Evolutionary conservation across 1,140 invertebrate genomes (phyloP).

Genomic region (Steinernema khuongi): DNA sequence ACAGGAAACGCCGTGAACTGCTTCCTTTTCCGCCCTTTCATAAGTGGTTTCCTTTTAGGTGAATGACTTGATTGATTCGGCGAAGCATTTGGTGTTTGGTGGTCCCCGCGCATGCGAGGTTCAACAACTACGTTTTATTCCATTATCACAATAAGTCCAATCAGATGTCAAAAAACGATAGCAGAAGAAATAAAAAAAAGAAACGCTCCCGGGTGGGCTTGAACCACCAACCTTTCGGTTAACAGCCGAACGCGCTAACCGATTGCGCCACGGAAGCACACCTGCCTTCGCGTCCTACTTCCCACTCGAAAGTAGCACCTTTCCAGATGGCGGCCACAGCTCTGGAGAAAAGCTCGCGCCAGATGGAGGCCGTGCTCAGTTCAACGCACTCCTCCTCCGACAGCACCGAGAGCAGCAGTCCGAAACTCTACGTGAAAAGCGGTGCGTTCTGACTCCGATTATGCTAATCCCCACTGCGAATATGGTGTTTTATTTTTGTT

Average conservation of each 20-base stretch:
- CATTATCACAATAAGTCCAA: no score
- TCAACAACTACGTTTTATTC: no score
- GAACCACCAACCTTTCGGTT: conserved; percentile 35
- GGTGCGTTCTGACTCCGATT: not conserved
- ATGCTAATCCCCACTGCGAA: not conserved
- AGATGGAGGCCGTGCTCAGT: not conserved
- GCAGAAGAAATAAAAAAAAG: no score
- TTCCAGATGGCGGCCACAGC: not conserved
- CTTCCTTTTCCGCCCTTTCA: no score
- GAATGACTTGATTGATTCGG: no score
- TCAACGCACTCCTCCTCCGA: not conserved
- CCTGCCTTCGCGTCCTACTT: no score
- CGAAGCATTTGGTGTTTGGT: no score
- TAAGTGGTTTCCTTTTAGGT: no score
- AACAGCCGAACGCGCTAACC: conserved; percentile 32
- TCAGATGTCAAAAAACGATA: no score
- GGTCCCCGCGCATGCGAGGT: no score
- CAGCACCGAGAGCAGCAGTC: not conserved
- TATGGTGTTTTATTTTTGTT: not conserved
- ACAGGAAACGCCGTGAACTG: no score
- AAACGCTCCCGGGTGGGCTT: conserved; percentile 25
- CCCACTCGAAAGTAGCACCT: no score
- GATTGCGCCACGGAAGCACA: conserved; percentile 8
- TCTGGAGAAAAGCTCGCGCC: not conserved
- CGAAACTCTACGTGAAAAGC: not conserved